Evolutionary conservation across 1,140 invertebrate species (phyloP).

Genomic region (Drosophila azteca): DNA sequence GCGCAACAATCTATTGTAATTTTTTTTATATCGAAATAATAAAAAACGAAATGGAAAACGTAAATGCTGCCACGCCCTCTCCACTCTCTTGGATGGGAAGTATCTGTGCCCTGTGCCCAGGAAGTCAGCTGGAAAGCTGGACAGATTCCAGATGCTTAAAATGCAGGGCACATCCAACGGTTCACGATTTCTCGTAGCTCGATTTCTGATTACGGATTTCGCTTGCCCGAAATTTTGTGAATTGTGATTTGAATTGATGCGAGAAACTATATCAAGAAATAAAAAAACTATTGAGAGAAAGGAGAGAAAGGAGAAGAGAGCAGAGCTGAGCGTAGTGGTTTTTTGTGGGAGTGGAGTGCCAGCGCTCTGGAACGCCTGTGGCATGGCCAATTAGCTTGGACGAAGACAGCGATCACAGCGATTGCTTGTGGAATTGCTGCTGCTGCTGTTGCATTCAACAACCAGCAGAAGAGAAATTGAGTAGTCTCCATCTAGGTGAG

Average conservation of each 20-base stretch:
- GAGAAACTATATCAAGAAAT: conserved; percentile 39
- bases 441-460: conserved; percentile 1
- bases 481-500: no score
- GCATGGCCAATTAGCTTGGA: conserved; percentile 47
- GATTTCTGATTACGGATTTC: conserved; percentile 39
- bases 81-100: conserved; percentile 15
- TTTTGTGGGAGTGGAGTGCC: conserved; percentile 2
- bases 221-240: conserved; percentile 27
- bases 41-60: conserved; percentile 11
- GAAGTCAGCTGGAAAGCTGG: conserved; percentile 1
- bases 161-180: conserved; percentile 25
- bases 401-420: neutral
- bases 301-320: conserved; percentile 5
- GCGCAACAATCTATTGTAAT: neutral
- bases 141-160: conserved; percentile 23
- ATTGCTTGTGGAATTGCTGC: neutral
- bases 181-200: conserved; percentile 40
- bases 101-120: no score
- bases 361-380: conserved; percentile 19
- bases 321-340: conserved; percentile 6
- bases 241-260: conserved; percentile 47
- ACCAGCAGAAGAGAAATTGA: neutral
- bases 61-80: no score
- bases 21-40: neutral
- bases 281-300: neutral